Evolutionary conservation across 2,888 invertebrate genomes (phyloP), one percentile per base, ranked within the genome.

Genomic region (Hetaerina titia): DNA sequence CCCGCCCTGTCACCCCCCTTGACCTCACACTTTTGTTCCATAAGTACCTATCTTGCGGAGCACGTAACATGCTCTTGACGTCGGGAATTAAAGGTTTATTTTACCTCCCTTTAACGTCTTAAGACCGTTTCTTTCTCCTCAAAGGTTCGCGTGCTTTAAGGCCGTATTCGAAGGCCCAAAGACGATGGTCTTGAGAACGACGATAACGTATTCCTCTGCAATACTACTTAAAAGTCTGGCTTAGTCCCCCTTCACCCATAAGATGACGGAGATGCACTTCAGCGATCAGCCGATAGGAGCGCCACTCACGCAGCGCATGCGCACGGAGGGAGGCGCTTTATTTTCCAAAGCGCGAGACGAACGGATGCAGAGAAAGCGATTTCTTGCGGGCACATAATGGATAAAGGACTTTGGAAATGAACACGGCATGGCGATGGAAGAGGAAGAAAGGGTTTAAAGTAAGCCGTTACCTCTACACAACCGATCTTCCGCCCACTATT

Each of bases 31-130:
- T 69, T 45, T 45, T 4, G 45, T 45, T 69, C 22, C n/a, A 19
- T 69, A 22, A 19, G 69, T 9, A 22, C 69, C 69, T 7, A 69
- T 22, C 69, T 17, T 7, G n/a, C 8, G 81, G 17, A 31, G 31
- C 81, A 81, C 81, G 31, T 31, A 31, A 13, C 81, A 31, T 31
- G 81, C 22, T 45, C 45, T 45, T 45, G 45, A 45, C 45, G n/a
- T 13, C 69, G 22, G n/a, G n/a, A n/a, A 81, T 81, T 81, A 81
- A 81, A 81, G 81, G 81, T 69, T 81, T 81, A 81, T 81, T 81
- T 31, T 15, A 81, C 25, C 81, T 31, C 81, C 22, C 81, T 13
- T 22, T 31, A n/a, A 69, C 69, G 22, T 22, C 22, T 69, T 22
- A 5, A 22, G 11, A 13, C 31, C 13, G 25, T 31, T 81, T 81